These are phyloP conservation scores for Dryadula phaetusa DNA, from an alignment of 2,888 invertebrate genomes.

Conservation along the genomic window DNA sequence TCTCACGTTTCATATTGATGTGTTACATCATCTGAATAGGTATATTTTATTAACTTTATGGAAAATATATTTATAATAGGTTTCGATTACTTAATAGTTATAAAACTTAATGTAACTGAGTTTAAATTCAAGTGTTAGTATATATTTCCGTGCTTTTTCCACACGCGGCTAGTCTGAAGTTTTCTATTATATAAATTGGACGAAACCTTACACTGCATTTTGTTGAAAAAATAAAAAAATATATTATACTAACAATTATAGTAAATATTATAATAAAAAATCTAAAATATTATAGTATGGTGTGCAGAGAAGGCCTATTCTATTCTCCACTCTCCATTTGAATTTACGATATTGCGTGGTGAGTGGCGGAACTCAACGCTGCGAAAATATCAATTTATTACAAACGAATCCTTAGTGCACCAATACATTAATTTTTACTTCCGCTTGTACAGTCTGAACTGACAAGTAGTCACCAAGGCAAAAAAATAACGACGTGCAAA, in stretches of 20 bases:
- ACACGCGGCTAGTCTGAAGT: too few relatives aligned
- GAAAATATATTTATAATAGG: neutral
- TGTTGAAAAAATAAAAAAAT: too few relatives aligned
- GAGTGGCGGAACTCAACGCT: too few relatives aligned
- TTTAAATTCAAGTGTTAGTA: neutral
- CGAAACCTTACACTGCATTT: too few relatives aligned
- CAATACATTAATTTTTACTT: constrained; percentile 4
- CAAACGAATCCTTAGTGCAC: neutral
- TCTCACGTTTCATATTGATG: constrained; percentile 9
- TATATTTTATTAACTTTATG: neutral
- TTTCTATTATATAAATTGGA: too few relatives aligned
- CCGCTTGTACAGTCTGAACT: neutral
- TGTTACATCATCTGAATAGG: constrained; percentile 7
- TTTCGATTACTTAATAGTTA: neutral
- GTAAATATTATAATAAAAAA: too few relatives aligned
- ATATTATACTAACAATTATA: too few relatives aligned
- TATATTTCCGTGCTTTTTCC: neutral
- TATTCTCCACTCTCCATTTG: too few relatives aligned
- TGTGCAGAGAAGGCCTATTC: too few relatives aligned
- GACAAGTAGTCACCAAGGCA: constrained; percentile 13
- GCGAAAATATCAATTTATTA: neutral
- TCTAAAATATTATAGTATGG: too few relatives aligned
- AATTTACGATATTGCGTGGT: too few relatives aligned
- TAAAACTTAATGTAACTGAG: neutral
- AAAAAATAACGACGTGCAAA: constrained; percentile 11